Evolutionary conservation across 2,888 invertebrate species (phyloP).

Genomic region (Thyatira batis): DNA sequence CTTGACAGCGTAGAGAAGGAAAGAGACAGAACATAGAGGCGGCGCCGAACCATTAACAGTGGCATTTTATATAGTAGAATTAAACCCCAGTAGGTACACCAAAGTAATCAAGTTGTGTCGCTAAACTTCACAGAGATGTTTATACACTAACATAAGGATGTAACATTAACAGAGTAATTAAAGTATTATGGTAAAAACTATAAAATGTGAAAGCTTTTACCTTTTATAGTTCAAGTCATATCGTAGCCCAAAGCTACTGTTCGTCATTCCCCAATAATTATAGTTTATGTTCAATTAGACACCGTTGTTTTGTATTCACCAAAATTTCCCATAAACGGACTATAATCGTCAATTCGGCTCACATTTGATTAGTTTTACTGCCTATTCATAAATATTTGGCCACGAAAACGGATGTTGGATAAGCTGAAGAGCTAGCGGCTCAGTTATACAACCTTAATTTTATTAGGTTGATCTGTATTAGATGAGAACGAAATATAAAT

Average conservation of each 20-base stretch:
- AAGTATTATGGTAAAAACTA: conserved; percentile 30
- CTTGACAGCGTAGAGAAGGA: no score
- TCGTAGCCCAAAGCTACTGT: conserved; percentile 10
- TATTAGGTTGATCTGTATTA: no score
- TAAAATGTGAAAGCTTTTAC: conserved; percentile 38
- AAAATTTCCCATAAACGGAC: conserved; percentile 29
- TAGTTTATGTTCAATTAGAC: conserved; percentile 34
- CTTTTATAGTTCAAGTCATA: conserved; percentile 10
- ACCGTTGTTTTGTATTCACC: conserved; percentile 28
- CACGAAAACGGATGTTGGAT: conserved; percentile 18
- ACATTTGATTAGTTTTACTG: conserved; percentile 40
- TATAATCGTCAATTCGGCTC: conserved; percentile 34
- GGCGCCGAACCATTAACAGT: no score
- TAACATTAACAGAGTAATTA: conserved; percentile 24
- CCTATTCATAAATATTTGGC: conserved; percentile 34
- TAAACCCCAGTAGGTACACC: background rate
- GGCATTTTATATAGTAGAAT: no score
- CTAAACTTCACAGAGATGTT: conserved; percentile 1
- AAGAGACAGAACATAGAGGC: no score
- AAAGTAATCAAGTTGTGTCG: background rate
- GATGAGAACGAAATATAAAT: no score
- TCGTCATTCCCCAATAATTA: conserved; percentile 35
- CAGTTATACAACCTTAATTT: no score
- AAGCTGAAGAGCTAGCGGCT: background rate
- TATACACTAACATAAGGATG: background rate